A percentile compares a stretch with the other conserved stretches of the same genome.
These are phyloP conservation scores for Crambe crambe DNA, from an alignment of 37 sponge, comb jelly and placozoan species.

Conservation along the genomic window DNA sequence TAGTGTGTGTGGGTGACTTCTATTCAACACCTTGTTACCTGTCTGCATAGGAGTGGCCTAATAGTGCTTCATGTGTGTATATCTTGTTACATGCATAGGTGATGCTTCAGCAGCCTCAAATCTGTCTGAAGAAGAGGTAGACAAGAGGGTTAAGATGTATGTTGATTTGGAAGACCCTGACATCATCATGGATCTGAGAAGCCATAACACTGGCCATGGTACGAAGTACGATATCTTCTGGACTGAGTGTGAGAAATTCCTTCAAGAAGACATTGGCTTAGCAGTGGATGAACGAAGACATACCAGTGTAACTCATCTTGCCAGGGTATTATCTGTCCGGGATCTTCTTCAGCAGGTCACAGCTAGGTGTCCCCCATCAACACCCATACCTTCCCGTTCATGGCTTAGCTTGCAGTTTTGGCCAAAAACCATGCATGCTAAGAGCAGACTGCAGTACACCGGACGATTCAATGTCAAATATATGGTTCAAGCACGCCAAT, in stretches of 20 bases:
- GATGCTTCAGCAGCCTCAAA: background rate
- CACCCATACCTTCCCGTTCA: conserved; percentile 16
- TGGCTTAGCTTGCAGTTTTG: conserved; percentile 50
- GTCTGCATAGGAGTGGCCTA: no score
- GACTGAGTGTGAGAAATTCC: conserved; percentile 20
- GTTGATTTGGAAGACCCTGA: conserved; percentile 44
- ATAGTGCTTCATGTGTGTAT: no score
- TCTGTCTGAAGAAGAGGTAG: no score
- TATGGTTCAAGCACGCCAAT: conserved; percentile 45
- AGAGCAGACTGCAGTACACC: conserved; percentile 26
- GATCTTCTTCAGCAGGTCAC: conserved; percentile 55
- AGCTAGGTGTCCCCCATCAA: conserved; percentile 38
- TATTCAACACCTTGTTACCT: no score
- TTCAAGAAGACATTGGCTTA: conserved; percentile 27
- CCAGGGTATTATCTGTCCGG: conserved; percentile 54
- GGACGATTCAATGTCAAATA: conserved; percentile 23
- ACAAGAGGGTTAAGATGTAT: no score
- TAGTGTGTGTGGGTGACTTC: no score
- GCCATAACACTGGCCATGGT: background rate
- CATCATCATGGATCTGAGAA: conserved; percentile 7
- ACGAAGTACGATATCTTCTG: conserved; percentile 20
- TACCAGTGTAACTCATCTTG: conserved; percentile 43
- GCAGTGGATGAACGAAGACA: conserved; percentile 42
- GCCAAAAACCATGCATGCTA: conserved; percentile 27
- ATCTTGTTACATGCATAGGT: background rate